Conservation (phyloP, 2,797 vertebrate species). For the Notamacropus eugenii region DNA sequence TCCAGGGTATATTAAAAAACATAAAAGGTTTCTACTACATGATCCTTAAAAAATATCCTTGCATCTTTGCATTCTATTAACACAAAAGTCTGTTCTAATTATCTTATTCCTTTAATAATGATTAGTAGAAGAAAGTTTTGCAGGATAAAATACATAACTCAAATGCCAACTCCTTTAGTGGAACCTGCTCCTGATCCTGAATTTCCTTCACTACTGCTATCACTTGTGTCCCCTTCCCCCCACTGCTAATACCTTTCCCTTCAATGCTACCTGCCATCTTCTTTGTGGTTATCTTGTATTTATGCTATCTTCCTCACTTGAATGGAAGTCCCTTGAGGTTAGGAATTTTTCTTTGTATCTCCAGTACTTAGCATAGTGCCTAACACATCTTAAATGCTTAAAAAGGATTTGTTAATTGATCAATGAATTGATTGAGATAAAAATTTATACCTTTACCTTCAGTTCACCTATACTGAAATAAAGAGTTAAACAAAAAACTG, state of each 20-base stretch:
- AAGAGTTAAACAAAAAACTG: slow-evolving; percentile 22
- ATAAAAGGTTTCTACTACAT: not conserved
- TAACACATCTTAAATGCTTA: not conserved
- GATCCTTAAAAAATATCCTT: not conserved
- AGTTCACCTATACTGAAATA: slow-evolving; percentile 22
- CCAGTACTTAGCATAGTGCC: not conserved
- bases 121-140: not conserved
- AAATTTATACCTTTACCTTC: slow-evolving; percentile 73
- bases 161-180: not conserved
- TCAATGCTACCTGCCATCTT: not conserved
- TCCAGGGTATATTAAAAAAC: not conserved
- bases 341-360: not conserved
- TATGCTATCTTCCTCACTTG: not conserved
- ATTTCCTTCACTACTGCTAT: not conserved
- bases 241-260: not conserved
- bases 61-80: not conserved
- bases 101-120: not conserved
- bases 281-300: not conserved
- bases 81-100: not conserved
- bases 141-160: too few relatives aligned
- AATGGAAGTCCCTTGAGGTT: not conserved
- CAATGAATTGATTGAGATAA: slow-evolving; percentile 3
- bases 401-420: not conserved
- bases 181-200: not conserved
- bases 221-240: too few relatives aligned